These are phyloP conservation scores for Exephanes ischioxanthus DNA, from an alignment of 2,888 invertebrate genomes.

Conservation along the genomic window DNA sequence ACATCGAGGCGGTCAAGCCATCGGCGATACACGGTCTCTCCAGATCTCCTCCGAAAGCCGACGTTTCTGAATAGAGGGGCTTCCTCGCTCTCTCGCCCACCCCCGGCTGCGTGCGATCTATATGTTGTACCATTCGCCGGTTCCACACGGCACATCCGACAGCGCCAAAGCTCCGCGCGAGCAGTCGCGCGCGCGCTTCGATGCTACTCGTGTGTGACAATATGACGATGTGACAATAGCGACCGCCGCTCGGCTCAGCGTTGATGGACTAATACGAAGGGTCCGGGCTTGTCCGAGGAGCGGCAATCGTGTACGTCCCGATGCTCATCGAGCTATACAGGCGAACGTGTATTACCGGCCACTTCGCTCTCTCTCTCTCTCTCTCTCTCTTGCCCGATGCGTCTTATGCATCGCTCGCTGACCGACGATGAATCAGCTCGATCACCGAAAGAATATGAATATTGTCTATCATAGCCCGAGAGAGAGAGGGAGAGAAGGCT, in stretches of 20 bases:
- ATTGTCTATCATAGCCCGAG: slow-evolving; percentile 62
- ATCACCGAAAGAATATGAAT: slow-evolving; percentile 75
- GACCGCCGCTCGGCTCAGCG: slow-evolving; percentile 58
- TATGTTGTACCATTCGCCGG: slow-evolving; percentile 5
- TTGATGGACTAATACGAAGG: slow-evolving; percentile 77
- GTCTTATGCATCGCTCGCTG: slow-evolving; percentile 21
- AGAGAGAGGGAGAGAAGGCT: slow-evolving; percentile 27
- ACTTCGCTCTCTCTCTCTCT: slow-evolving; percentile 51
- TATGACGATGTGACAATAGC: slow-evolving; percentile 75
- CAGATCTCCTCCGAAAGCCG: slow-evolving; percentile 19
- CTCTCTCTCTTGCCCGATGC: slow-evolving; percentile 36
- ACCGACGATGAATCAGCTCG: slow-evolving; percentile 69
- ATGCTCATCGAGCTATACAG: slow-evolving; percentile 26
- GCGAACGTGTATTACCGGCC: slow-evolving; percentile 71
- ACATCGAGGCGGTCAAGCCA: slow-evolving; percentile 1
- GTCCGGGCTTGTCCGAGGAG: slow-evolving; percentile 58
- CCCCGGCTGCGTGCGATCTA: neutral
- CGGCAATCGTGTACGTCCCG: slow-evolving; percentile 38
- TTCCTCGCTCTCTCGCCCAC: neutral
- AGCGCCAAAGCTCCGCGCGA: slow-evolving; percentile 15
- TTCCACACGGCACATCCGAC: slow-evolving; percentile 26
- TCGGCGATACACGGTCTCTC: neutral
- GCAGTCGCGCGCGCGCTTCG: slow-evolving; percentile 63
- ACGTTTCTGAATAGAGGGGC: slow-evolving; percentile 17
- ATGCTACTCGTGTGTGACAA: slow-evolving; percentile 74